phyloP scores from a whole-genome alignment of 2,888 invertebrate genomes.

The Calameuta filiformis region DNA sequence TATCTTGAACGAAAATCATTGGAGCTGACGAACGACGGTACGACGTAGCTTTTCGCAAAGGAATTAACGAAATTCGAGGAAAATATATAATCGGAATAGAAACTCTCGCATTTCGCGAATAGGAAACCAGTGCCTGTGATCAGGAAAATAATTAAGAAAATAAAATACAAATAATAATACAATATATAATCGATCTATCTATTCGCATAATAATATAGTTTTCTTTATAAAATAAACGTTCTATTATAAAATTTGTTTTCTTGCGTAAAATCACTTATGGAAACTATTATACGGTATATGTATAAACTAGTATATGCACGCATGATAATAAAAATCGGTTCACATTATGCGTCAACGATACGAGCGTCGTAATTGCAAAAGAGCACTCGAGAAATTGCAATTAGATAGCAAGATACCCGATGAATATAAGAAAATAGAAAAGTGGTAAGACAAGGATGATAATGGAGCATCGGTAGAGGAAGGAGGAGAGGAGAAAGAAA shows the following conservation, averaged over 20 bases:
- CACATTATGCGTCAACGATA: background rate
- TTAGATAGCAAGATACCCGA: background rate
- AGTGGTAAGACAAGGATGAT: slow-evolving; percentile 7
- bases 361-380: slow-evolving; percentile 30
- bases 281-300: slow-evolving; percentile 28
- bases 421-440: slow-evolving; percentile 9
- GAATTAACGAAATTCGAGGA: too few species aligned
- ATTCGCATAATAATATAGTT: slow-evolving; percentile 55
- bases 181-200: slow-evolving; percentile 53
- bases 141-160: slow-evolving; percentile 41
- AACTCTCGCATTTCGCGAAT: background rate
- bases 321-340: slow-evolving; percentile 10
- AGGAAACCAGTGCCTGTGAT: slow-evolving; percentile 41
- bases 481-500: slow-evolving; percentile 18
- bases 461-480: background rate
- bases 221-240: slow-evolving; percentile 61
- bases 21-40: too few species aligned
- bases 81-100: too few species aligned
- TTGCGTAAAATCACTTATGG: slow-evolving; percentile 8
- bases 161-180: slow-evolving; percentile 44
- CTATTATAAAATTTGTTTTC: slow-evolving; percentile 53
- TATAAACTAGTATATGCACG: slow-evolving; percentile 27
- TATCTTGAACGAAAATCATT: too few species aligned
- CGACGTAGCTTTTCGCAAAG: too few species aligned
- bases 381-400: slow-evolving; percentile 1